Evolutionary conservation across 2,797 vertebrate genomes (phyloP).

Genomic region (Crypturellus tataupa): DNA sequence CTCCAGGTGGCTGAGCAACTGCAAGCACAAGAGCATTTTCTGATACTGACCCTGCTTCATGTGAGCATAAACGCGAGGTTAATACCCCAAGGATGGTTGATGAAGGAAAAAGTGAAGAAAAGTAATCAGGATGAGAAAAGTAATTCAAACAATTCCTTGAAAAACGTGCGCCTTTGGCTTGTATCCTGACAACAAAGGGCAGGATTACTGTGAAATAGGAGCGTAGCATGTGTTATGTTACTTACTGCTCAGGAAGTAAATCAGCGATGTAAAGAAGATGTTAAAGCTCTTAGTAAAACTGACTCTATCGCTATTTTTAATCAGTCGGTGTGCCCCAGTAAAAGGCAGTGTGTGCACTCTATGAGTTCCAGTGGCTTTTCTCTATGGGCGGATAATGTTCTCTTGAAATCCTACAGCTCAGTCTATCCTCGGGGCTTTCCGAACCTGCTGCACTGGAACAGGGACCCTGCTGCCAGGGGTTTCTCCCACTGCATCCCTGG

Average conservation of each 20-base stretch:
- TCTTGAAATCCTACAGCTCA: neutral
- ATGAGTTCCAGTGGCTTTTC: neutral
- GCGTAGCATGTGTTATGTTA: constrained; percentile 47
- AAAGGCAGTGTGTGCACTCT: neutral
- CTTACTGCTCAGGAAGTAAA: constrained; percentile 56
- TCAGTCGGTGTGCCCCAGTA: neutral
- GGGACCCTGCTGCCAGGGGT: neutral
- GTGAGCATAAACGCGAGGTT: constrained; percentile 60
- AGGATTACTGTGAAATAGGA: constrained; percentile 53
- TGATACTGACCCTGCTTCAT: constrained; percentile 60
- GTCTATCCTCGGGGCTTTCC: neutral
- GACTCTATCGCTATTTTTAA: neutral
- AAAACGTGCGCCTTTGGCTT: constrained; percentile 62
- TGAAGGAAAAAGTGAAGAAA: constrained; percentile 64
- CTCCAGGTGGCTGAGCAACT: constrained; percentile 70
- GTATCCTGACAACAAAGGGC: constrained; percentile 56
- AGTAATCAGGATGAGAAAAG: constrained; percentile 53
- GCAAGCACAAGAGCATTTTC: constrained; percentile 56
- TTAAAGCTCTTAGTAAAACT: constrained; percentile 13
- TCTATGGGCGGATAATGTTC: neutral
- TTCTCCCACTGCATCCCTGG: neutral
- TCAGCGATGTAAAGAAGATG: constrained; percentile 9
- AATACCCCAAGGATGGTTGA: constrained; percentile 58
- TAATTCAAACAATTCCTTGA: constrained; percentile 61
- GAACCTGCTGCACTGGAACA: neutral